Evolutionary conservation across 2,888 invertebrate genomes (phyloP), one percentile per base, ranked within the genome.

Genomic region (Tromatobia lineatoria): DNA sequence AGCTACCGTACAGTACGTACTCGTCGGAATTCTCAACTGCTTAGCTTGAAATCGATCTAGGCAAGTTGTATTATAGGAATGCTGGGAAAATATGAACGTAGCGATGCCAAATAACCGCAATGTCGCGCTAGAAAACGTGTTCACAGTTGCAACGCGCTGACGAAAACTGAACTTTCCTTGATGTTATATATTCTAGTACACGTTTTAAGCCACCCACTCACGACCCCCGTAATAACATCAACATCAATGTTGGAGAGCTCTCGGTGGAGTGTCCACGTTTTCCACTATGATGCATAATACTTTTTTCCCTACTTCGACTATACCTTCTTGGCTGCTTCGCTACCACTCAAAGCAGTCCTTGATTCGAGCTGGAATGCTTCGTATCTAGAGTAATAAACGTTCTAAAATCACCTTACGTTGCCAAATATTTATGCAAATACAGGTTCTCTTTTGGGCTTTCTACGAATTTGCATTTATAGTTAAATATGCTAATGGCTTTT

Each of bases 371-470:
- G 77, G 69, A 77, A 74, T 34, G 34, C 59, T 84, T 61, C 70
- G 67, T 78, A 54, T 23, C 74, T 47, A 45, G 42, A 78, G 78
- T 75, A 66, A 77, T 80, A 80, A 79, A 69, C 52, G 82, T 83
- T 87, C 20, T 70, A 71, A 83, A 80, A 74, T 83, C 73, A 52
- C 57, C 18, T 38, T 78, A 84, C 78, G 83, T 87, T 38, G 87
- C 89, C 90, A 90, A 90, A 89, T 89, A 86, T 88, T 88, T 77
- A 66, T 66, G 82, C 57, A 59, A 52, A 77, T 57, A 54, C 34
- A 20, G 20, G 1, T 15, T 34, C 20, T 29, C 25, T 42, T 67
- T 13, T 10, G 10, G 57, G 47, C 59, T 70, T 70, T 66, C 64
- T 42, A 77, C 23, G 74, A 59, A 73, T 73, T 73, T 59, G 59